Base-by-base conservation (phyloP, 2,797 vertebrate genomes). In the Crenichthys baileyi region DNA sequence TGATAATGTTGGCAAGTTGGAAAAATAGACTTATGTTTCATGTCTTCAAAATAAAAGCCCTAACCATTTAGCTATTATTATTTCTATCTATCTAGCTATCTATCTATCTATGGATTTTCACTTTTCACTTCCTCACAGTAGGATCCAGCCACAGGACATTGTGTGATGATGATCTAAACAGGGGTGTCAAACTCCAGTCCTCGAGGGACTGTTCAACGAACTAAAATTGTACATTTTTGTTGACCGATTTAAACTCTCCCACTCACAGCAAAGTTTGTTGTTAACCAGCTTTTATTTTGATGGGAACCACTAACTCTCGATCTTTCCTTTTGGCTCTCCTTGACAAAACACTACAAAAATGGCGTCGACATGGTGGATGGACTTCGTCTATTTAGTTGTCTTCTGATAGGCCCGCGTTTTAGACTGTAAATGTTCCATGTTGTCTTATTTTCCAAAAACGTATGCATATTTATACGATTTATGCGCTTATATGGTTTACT, bases 261-360 rank as follows among this genome's bases (percentile, higher is more conserved):
- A 12, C 11, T 46, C 39, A 44, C 67, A 70, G 11, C 36, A 65
- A 65, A 44, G 5, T n/a, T 58, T 48, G n/a, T 15, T 24, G 36
- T 36, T 36, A 36, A 36, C 36, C 36, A 3, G 16, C 53, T 39
- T 85, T 80, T 81, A 81, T 22, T 75, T 75, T 83, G 70, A 82
- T 70, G 20, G 24, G 13, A 41, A 20, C n/a, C 8, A 5, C 6
- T 5, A 26, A 56, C 16, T 8, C 3, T 7, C 22, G 11, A 5
- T 20, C 9, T n/a, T 20, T 58, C 15, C 44, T 31, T 1, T 75
- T 71, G 56, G 61, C 74, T 4, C 39, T 18, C 1, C 7, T 29
- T 13, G 2, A 22, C 0, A n/a, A 60, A 50, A 16, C 31, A 92
- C 93, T 94, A 93, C 93, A 93, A 91, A 86, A 12, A 94, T 93